Base-by-base conservation (phyloP, 2,797 vertebrate genomes). In the Bradypus variegatus region DNA sequence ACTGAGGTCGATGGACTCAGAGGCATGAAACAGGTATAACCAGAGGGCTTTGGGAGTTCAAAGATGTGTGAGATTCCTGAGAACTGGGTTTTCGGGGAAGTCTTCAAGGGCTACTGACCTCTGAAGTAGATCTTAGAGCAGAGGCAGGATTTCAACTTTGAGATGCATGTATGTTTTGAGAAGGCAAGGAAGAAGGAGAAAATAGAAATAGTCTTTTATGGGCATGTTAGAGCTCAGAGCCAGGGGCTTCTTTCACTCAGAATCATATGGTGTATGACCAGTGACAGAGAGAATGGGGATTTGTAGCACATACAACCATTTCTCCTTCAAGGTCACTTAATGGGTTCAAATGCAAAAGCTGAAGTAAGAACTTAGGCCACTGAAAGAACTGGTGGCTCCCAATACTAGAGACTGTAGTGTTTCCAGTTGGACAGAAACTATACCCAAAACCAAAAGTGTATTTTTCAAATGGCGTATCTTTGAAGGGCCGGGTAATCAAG, bases 281-380 rank as follows among this genome's bases (percentile, higher is more conserved):
- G 38, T 19, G 11, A 48, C 23, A 31, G 21, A 84, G 70, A 76
- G 55, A 65, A 11, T 31, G 3, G 48, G 48, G 55, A 48, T 72
- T 67, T 73, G 23, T 77, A 41, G 72, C 41, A 15, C 19, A 4
- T 45, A 60, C 11, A 36, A 65, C n/a, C 67, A 15, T 53, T 75
- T 38, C 76, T 89, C 50, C 16, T 72, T 87, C 69, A 48, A 15
- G 80, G 77, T 85, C 90, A 69, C 79, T 91, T 2, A 1, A 15
- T 93, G 64, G 95, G 92, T 95, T 96, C 31, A 76, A 81, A 58
- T 87, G 95, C 90, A 94, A 86, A 92, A 83, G 67, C 55, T 84
- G 88, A 93, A 73, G 91, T 88, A 92, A 93, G 93, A 93, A 93
- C 89, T 3, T 33, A 38, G 36, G 31, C 41, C 58, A 9, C 12